phyloP scores from a whole-genome alignment of 35 echinoderm and acorn worm genomes.

The Nesometra sesokonis region DNA sequence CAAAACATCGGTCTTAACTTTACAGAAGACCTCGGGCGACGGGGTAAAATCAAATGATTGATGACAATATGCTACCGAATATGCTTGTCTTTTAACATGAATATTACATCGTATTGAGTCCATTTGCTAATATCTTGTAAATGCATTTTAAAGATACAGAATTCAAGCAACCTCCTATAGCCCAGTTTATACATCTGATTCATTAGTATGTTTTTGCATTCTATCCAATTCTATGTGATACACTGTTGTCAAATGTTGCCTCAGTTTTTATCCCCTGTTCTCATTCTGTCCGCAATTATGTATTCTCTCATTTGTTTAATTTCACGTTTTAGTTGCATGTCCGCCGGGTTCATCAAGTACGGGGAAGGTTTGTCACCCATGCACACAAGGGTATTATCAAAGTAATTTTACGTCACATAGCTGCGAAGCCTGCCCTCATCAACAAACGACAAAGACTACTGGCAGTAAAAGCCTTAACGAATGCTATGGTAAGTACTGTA shows the following conservation, averaged over 20 bases:
- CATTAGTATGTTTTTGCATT: neutral
- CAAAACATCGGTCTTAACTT: neutral
- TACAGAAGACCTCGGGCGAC: neutral
- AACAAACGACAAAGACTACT: neutral
- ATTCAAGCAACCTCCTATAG: neutral
- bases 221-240: neutral
- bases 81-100: neutral
- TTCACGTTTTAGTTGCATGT: neutral
- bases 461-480: neutral
- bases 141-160: neutral
- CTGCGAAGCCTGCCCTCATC: neutral
- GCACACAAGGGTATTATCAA: neutral
- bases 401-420: neutral
- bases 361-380: neutral
- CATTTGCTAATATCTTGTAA: neutral
- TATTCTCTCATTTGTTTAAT: neutral
- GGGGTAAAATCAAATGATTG: neutral
- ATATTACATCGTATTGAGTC: neutral
- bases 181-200: neutral
- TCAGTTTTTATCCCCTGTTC: neutral
- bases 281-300: neutral
- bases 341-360: neutral
- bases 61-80: neutral
- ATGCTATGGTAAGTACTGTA: neutral
- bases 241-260: too few relatives aligned